Conservation (phyloP, 35 echinoderm and acorn worm species). For the Lytechinus variegatus region DNA sequence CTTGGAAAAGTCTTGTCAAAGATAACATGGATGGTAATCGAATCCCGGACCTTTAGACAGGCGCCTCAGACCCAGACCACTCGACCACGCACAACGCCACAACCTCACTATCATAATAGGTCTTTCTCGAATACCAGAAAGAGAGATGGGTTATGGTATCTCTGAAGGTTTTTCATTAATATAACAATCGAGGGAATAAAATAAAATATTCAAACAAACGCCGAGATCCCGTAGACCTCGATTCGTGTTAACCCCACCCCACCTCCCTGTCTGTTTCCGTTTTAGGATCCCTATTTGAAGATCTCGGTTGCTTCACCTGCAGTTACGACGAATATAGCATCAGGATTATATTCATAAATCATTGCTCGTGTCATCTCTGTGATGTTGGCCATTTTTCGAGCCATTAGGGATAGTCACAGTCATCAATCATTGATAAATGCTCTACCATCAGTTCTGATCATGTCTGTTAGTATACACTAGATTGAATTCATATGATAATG, state of each 20-base stretch:
- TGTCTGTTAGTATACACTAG: background rate
- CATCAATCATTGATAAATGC: background rate
- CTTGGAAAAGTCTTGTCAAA: too few species aligned
- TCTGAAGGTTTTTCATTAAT: too few species aligned
- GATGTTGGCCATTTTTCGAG: background rate
- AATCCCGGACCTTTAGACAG: too few species aligned
- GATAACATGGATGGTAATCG: too few species aligned
- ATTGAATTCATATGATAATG: background rate
- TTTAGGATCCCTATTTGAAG: background rate
- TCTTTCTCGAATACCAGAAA: too few species aligned
- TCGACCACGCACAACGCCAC: too few species aligned
- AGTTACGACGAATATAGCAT: background rate
- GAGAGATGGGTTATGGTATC: too few species aligned
- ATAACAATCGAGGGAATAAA: too few species aligned
- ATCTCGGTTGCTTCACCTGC: background rate
- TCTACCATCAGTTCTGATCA: background rate
- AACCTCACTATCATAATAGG: too few species aligned
- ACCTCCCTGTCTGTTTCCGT: background rate
- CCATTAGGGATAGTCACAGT: background rate
- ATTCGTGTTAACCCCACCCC: background rate
- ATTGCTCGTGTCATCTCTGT: background rate
- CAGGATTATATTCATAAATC: background rate
- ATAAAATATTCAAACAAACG: too few species aligned
- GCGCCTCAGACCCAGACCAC: too few species aligned
- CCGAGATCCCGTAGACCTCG: too few species aligned